Base-by-base conservation (phyloP, 2,888 invertebrate genomes). In the Pyrocoelia pectoralis region DNA sequence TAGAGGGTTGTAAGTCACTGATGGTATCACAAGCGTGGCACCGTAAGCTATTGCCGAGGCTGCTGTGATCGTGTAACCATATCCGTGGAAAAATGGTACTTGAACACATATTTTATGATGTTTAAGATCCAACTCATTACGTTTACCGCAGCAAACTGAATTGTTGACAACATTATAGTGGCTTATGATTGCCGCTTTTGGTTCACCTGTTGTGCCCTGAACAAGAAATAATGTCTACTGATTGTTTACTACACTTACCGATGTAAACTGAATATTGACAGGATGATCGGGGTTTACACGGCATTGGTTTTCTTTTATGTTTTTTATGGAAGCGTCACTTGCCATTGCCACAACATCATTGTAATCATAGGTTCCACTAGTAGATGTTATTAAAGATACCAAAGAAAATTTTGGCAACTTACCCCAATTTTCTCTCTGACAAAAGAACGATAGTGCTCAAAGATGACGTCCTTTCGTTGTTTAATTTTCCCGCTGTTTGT, bases 1-100 rank as follows among this genome's bases (percentile, higher is more conserved):
- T n/a, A 83, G 82, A 0, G 92, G 85, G 75, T 88, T 87, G 71
- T 88, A 91, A 0, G 81, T 81, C 0, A 83, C 80, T 0, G 84
- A 78, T 0, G 90, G 89, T 1, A 91, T 68, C 0, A 92, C 85
- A 14, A 88, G 54, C 0, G 90, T 87, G 0, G 84, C 80, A 0
- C 90, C 91, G 72, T 85, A 82, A 28, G 87, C 83, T 18, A 92
- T 74, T 4, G 82, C 83, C 0, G 84, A 81, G 9, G 33, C 33
- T 28, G 91, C 72, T 0, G 88, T 88, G 50, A 88, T 81, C 1
- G 89, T 84, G 61, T 89, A 87, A 0, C 94, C 95, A 76, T 88
- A 94, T 29, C 90, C 92, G 78, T 96, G 95, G 77, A 93, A 95
- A 14, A 93, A 83, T 0, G 94, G 94, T 12, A 92, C 89, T 73